Evolutionary conservation across 2,888 invertebrate genomes (phyloP), one percentile per base, ranked within the genome.

Genomic region (Mythimna vitellina): DNA sequence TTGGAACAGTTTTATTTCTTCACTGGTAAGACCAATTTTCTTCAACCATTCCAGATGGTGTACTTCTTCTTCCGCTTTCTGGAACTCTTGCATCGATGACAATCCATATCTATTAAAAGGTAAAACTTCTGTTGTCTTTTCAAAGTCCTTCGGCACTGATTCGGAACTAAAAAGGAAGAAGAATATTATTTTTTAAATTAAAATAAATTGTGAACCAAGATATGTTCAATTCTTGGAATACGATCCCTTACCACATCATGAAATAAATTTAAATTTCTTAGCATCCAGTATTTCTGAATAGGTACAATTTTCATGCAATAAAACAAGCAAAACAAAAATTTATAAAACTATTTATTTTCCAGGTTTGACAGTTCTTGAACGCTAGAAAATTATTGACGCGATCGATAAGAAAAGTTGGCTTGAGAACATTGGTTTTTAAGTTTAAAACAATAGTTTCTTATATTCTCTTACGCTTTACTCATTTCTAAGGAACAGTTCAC

Each of bases 1-100:
- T 57, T 92, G 89, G 65, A 95, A 95, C n/a, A 97, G 79, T 82
- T 95, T 92, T 29, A 97, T 93, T 89, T 97, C 97, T 8, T 96
- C 94, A 64, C 91, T 88, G 7, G 94, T 91, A 8, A 97, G 88
- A 49, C 96, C 97, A 56, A 92, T 93, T 64, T 92, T 94, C 82
- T 95, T 96, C 64, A 97, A 84, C 87, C 91, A 90, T 88, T 96
- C 96, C 56, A 93, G 85, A 82, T 93, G 89, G 57, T 94, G 90
- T 32, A 94, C 84, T 62, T 94, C 91, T 57, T 93, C 88, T 75
- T 96, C 92, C 1, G 91, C 91, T 69, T 93, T 89, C 73, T 92
- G 88, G 82, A 96, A 96, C 76, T 96, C 93, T 82, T 94, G 86
- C 46, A 95, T 87, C 14, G 94, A 92, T 20, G 93, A 93, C 70